Percentiles rank a stretch among this genome's conserved stretches.
Evolutionary conservation across 2,113 vertebrate genomes (phyloP).

Genomic region (Pitta sordida): DNA sequence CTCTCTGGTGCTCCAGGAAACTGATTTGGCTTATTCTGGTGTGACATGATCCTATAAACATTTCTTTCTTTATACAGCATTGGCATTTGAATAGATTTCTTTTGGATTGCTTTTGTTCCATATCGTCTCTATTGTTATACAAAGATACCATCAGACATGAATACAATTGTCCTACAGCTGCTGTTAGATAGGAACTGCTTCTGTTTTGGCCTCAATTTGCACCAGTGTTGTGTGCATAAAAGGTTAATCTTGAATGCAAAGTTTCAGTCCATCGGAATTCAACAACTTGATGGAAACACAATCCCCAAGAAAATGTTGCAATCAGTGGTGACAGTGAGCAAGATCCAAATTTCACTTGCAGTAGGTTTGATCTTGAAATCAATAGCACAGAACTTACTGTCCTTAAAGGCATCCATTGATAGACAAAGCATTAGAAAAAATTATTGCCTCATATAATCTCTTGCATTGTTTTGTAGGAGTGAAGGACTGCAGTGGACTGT

Average conservation of each 20-base stretch:
- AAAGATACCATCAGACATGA: not conserved
- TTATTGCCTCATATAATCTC: accelerated
- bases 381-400: not conserved
- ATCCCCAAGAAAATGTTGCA: not conserved
- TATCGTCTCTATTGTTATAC: not conserved
- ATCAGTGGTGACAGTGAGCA: not conserved
- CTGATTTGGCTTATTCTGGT: not conserved
- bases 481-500: not conserved
- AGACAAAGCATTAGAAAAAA: not conserved
- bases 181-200: not conserved
- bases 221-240: not conserved
- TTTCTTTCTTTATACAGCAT: not conserved
- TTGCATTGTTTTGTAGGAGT: not conserved
- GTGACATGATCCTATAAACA: not conserved
- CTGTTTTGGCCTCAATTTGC: accelerated
- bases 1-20: not conserved
- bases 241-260: not conserved
- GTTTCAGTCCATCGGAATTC: not conserved
- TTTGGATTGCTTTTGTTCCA: not conserved
- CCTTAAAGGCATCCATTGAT: not conserved
- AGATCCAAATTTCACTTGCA: not conserved
- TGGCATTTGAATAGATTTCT: not conserved
- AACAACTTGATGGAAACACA: not conserved
- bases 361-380: not conserved
- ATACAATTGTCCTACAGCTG: not conserved